Conservation (phyloP, 2,888 invertebrate species). For the Peribatodes rhomboidaria region DNA sequence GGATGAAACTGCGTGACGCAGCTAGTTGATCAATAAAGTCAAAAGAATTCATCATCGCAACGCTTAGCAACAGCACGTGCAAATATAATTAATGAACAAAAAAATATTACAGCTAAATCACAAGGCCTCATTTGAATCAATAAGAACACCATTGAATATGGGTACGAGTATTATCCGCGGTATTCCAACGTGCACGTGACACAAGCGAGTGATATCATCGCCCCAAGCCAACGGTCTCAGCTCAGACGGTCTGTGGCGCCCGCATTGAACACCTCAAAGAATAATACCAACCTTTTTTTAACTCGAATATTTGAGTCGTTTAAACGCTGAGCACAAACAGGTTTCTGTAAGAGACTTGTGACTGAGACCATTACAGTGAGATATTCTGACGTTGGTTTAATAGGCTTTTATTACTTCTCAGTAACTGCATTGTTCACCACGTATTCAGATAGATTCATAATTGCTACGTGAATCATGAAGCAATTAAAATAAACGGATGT, state of each 20-base stretch:
- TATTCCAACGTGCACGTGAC: constrained; percentile 56
- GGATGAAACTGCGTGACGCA: no score
- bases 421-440: background rate
- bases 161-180: constrained; percentile 47
- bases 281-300: constrained; percentile 23
- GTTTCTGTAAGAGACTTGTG: constrained; percentile 16
- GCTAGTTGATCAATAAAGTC: no score
- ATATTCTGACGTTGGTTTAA: constrained; percentile 3
- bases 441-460: constrained; percentile 16
- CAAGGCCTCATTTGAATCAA: constrained; percentile 42
- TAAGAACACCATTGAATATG: constrained; percentile 44
- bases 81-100: no score
- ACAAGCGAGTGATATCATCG: constrained; percentile 59
- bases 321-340: constrained; percentile 24
- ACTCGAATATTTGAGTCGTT: constrained; percentile 23
- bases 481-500: constrained; percentile 25
- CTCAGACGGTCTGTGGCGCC: constrained; percentile 54
- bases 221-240: constrained; percentile 47
- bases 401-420: constrained; percentile 16
- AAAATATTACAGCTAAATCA: constrained; percentile 11
- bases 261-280: constrained; percentile 40
- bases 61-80: constrained; percentile 31
- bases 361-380: background rate
- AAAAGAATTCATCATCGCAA: background rate
- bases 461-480: constrained; percentile 26